Base-by-base conservation (phyloP, 2,888 invertebrate genomes). In the Lapara coniferarum region DNA sequence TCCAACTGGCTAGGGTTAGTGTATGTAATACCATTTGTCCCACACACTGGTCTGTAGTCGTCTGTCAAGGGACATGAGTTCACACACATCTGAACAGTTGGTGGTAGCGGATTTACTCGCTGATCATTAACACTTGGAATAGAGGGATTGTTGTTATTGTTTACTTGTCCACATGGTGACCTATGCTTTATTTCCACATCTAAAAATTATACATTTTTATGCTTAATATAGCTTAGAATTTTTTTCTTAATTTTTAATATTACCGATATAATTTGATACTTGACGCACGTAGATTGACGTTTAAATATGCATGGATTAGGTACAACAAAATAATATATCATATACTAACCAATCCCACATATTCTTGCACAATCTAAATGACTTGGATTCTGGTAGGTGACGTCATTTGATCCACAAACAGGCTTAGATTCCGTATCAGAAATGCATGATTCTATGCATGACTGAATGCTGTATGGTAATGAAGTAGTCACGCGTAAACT, bases 361-460 rank as follows among this genome's bases (percentile, higher is more conserved):
- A 58, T 58, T 59, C 55, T 69, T 6, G 70, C 71, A 46, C 75
- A 75, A n/a, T 73, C 63, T 53, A 79, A 69, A 14, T 74, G 74
- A 10, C 71, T 75, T 44, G 71, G 70, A 66, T 78, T 80, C 19
- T 74, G 72, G 53, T 79, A 79, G 0, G 77, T 79, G 52, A 74
- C 69, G 6, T 71, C 71, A 30, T 80, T 73, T 2, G 77, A 69
- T 1, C 78, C 79, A 70, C 91, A 91, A 5, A 90, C 83, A 4
- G 89, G 90, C 70, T 86, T 85, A 73, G 85, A 86, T 69, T 87
- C 79, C 0, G 76, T 74, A 0, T 25, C n/a, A 12, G 46, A 25
- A 12, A 49, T 30, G 25, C 69, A 69, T 12, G 19, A 13, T 14
- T 56, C 44, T 13, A 70, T 37, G 25, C 69, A 70, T n/a, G 37